Base-by-base conservation (phyloP, 2,113 vertebrate genomes). In the Hyla sarda region DNA sequence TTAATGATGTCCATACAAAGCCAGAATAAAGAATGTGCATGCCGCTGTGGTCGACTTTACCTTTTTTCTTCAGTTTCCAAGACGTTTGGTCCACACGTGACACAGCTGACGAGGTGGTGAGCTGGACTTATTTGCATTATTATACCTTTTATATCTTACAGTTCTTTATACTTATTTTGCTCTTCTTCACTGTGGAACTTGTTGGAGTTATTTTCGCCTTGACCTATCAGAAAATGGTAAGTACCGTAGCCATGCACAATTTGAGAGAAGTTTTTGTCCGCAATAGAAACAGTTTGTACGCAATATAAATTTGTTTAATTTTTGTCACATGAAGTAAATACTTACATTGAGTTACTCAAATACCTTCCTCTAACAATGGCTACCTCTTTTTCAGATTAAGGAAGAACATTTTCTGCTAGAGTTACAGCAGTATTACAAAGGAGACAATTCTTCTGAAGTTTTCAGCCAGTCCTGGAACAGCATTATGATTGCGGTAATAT, bases 391-490 rank as follows among this genome's bases (percentile, higher is more conserved):
- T 0, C 87, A 93, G 93, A 81, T 92, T 19, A 89, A 78, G 48
- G 88, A 91, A 0, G 90, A 91, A 82, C 82, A 25, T 2, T 89
- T 93, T 67, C 71, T 90, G n/a, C 58, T 65, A 0, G 89, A 93
- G 56, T 78, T 93, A 83, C 48, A 41, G 16, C 86, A 60, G 30
- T 90, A 56, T 56, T 93, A 93, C 58, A 25, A 45, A 0, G 91
- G 93, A 69, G 92, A 93, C 0, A 89, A 92, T 6, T 75, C 50
- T 1, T 13, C 90, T 0, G 91, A 93, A 77, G 84, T 89, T 48
- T 93, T 92, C 87, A 91, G 90, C 32, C 84, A 82, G 0, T 86
- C 93, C 50, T 92, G 91, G 91, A 93, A 92, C 77, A 88, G 88
- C 21, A 87, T 93, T 47, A 92, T 92, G 92, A 89, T 91, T 13